Conservation (phyloP, 35 echinoderm and acorn worm genomes). For the Eucidaris tribuloides region DNA sequence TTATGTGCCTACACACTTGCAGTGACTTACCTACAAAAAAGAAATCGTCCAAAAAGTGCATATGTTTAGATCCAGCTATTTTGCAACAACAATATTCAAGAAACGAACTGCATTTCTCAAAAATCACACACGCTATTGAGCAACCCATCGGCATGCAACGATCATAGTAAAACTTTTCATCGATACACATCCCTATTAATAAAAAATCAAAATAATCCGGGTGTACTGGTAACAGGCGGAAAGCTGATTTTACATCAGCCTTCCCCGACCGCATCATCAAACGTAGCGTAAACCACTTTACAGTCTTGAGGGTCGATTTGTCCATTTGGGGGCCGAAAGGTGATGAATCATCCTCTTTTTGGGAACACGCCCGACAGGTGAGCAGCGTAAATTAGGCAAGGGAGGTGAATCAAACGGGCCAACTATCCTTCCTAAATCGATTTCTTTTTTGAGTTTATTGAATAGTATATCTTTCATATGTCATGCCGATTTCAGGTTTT, state of each 20-base stretch:
- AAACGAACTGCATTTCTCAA: not conserved
- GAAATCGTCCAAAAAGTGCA: constrained; percentile 26
- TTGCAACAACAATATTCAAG: not conserved
- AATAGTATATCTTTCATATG: not conserved
- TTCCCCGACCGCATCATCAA: not conserved
- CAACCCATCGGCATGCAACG: too few relatives aligned
- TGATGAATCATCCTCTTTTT: not conserved
- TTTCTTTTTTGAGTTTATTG: not conserved
- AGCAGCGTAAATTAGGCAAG: not conserved
- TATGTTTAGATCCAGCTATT: not conserved
- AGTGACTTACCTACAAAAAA: not conserved
- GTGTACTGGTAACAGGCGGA: not conserved
- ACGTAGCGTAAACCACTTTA: not conserved
- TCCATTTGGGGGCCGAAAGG: not conserved
- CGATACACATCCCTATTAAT: not conserved
- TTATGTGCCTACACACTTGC: not conserved
- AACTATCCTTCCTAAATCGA: not conserved
- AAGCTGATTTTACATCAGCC: not conserved
- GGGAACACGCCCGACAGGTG: not conserved
- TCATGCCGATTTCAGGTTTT: not conserved
- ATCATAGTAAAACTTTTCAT: not conserved
- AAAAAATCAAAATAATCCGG: not conserved
- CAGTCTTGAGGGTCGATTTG: not conserved
- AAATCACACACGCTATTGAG: not conserved
- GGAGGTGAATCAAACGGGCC: not conserved